These are phyloP conservation scores for Rotaria sp. DNA, from an alignment of 2,888 invertebrate genomes.

Conservation along the genomic window DNA sequence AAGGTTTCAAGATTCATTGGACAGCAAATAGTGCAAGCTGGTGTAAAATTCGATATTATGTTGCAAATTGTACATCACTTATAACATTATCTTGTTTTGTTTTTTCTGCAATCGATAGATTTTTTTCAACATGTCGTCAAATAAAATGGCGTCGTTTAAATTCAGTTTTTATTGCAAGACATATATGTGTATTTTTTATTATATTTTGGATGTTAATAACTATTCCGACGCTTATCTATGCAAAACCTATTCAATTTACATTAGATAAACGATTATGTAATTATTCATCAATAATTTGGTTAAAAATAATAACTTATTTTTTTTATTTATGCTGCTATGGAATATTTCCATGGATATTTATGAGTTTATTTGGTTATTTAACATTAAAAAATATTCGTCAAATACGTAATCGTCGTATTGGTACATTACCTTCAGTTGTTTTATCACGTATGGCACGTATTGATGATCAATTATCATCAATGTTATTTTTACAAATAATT, in stretches of 20 bases:
- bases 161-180: not conserved
- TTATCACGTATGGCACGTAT: not conserved
- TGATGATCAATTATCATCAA: constrained; percentile 3
- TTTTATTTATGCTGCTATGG: not conserved
- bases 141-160: not conserved
- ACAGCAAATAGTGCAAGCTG: not conserved
- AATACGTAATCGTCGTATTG: not conserved
- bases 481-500: not conserved
- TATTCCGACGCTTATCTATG: not conserved
- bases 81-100: not conserved
- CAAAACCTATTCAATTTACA: not conserved
- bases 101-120: not conserved
- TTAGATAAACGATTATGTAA: not conserved
- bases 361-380: not conserved
- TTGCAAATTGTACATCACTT: not conserved
- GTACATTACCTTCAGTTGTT: not conserved
- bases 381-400: not conserved
- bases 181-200: not conserved
- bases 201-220: not conserved
- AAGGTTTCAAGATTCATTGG: not conserved
- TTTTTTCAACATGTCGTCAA: not conserved
- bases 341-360: not conserved
- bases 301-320: not conserved
- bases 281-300: not conserved
- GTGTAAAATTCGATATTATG: not conserved